These are phyloP conservation scores for Glyphotaelius pellucidus DNA, from an alignment of 2,888 invertebrate species.

Conservation along the genomic window DNA sequence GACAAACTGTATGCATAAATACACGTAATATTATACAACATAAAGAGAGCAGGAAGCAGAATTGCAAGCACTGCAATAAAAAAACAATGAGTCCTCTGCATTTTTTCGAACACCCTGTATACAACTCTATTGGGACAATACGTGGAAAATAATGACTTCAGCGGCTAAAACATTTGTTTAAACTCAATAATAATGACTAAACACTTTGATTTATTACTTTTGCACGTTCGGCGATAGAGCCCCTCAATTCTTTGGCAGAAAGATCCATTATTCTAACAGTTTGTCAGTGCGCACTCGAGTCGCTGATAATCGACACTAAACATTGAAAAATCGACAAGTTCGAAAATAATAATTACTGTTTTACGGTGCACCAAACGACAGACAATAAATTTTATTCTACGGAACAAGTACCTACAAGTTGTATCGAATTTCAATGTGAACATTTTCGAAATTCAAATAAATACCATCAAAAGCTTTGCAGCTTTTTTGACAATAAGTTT, in stretches of 20 bases:
- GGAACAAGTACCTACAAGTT: not conserved
- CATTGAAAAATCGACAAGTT: not conserved
- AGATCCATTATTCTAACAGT: not conserved
- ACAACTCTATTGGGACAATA: not conserved
- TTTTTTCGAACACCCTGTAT: conserved; percentile 21
- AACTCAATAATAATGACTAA: conserved; percentile 28
- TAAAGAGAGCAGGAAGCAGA: not conserved
- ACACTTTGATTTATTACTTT: conserved; percentile 21
- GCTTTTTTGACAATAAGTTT: not conserved
- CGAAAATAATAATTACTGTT: not conserved
- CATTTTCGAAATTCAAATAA: not conserved
- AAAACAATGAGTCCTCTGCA: not conserved
- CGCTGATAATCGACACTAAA: conserved; percentile 2
- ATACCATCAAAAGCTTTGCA: not conserved
- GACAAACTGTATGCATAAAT: too few species aligned
- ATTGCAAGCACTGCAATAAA: not conserved
- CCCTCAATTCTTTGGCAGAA: not conserved
- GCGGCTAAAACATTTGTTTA: conserved; percentile 38
- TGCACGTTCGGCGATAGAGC: conserved; percentile 4
- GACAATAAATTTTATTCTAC: not conserved
- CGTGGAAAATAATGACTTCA: not conserved
- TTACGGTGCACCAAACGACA: not conserved
- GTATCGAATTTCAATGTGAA: not conserved
- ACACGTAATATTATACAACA: not conserved
- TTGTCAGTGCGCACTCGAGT: conserved; percentile 6